Evolutionary conservation across 2,113 vertebrate genomes (phyloP).

Genomic region (Lates calcarifer): DNA sequence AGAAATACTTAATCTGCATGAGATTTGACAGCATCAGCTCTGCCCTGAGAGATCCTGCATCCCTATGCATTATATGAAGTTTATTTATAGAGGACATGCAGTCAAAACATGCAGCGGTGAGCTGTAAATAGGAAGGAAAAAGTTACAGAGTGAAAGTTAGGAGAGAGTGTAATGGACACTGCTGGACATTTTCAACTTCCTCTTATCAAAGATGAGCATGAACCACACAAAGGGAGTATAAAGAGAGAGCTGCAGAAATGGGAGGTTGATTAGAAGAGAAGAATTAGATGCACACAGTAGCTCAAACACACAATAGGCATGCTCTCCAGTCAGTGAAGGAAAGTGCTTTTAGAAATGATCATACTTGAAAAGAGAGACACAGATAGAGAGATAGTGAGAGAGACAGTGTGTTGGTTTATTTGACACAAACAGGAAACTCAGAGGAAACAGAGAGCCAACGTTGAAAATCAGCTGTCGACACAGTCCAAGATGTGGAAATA

Average conservation of each 20-base stretch:
- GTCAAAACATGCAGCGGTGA: conserved; percentile 1
- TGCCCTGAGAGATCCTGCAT: conserved; percentile 22
- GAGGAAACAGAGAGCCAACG: background rate
- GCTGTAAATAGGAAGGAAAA: background rate
- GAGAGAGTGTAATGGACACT: background rate
- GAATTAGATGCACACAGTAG: background rate
- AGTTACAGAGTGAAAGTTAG: background rate
- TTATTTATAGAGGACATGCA: conserved; percentile 7
- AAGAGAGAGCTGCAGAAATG: background rate
- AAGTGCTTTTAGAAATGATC: background rate
- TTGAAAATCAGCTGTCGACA: background rate
- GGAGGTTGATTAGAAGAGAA: background rate
- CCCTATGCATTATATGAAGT: conserved; percentile 21
- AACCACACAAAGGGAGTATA: background rate
- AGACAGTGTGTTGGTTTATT: background rate
- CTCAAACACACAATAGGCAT: background rate
- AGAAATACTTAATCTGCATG: conserved; percentile 44
- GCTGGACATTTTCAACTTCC: background rate
- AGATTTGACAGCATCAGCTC: conserved; percentile 46
- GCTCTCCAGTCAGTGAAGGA: background rate
- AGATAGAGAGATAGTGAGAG: background rate
- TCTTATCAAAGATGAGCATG: background rate
- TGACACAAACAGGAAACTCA: background rate
- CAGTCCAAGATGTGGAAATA: conserved; percentile 26
- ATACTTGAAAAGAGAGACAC: background rate